Evolutionary conservation across 2,888 invertebrate species (phyloP).

Genomic region (Nomada ferruginata): DNA sequence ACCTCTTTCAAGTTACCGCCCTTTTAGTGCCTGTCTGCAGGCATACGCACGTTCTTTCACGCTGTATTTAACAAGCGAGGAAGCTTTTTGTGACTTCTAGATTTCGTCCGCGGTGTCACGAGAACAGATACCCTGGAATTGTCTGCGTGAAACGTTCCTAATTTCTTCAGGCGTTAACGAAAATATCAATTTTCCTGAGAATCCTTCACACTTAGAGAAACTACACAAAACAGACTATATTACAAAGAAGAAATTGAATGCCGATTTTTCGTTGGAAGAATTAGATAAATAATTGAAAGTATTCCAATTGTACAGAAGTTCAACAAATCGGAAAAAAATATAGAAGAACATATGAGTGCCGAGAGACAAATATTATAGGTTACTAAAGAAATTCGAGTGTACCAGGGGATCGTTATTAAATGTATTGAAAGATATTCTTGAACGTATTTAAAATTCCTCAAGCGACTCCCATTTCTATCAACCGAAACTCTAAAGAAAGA

Average conservation of each 20-base stretch:
- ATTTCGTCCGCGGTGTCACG: conserved; percentile 29
- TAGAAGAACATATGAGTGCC: no score
- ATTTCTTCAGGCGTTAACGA: conserved; percentile 27
- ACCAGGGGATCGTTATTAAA: not conserved
- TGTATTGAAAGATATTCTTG: not conserved
- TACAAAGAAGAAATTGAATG: no score
- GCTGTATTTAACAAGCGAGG: not conserved
- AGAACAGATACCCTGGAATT: conserved; percentile 22
- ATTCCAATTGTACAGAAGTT: no score
- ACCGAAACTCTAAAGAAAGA: not conserved
- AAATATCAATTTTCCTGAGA: conserved; percentile 27
- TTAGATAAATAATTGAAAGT: no score
- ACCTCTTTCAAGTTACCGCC: conserved; percentile 82
- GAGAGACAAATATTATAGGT: no score
- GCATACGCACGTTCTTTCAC: conserved; percentile 47
- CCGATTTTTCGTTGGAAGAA: no score
- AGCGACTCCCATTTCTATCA: not conserved
- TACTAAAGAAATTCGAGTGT: no score
- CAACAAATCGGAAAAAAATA: no score
- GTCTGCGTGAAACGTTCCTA: conserved; percentile 18
- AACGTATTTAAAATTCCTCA: not conserved
- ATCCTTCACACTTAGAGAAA: not conserved
- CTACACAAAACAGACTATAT: no score
- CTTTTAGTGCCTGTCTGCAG: conserved; percentile 73
- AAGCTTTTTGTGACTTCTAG: conserved; percentile 2